phyloP scores from a whole-genome alignment of 2,797 vertebrate species.

The Staurois parvus region DNA sequence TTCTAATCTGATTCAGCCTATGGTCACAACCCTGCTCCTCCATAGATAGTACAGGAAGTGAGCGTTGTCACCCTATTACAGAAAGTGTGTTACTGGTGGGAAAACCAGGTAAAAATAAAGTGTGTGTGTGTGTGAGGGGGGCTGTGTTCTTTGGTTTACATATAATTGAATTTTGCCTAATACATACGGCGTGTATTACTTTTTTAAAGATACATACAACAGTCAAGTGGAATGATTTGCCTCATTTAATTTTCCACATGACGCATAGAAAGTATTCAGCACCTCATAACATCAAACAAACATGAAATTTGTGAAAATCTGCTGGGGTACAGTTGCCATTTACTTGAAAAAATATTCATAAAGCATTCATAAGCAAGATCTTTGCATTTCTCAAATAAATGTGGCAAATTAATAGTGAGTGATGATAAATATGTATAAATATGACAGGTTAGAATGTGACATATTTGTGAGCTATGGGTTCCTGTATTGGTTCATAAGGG shows the following conservation, averaged over 20 bases:
- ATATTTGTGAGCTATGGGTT: conserved; percentile 9
- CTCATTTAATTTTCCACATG: conserved; percentile 31
- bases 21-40: too few relatives aligned
- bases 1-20: too few relatives aligned
- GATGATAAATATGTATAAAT: conserved; percentile 23
- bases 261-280: neutral
- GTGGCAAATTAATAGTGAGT: conserved; percentile 1
- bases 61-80: too few relatives aligned
- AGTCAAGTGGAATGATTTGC: conserved; percentile 19
- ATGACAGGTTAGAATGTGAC: conserved; percentile 45
- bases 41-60: too few relatives aligned
- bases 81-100: too few relatives aligned
- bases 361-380: neutral
- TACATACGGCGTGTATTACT: too few relatives aligned
- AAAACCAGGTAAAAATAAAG: too few relatives aligned
- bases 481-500: conserved; percentile 22
- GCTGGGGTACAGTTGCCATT: neutral
- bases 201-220: neutral
- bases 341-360: neutral
- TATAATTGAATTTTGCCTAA: too few relatives aligned
- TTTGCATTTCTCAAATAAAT: neutral
- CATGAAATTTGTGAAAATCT: neutral
- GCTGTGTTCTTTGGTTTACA: too few relatives aligned
- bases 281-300: neutral
- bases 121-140: too few relatives aligned